A percentile compares a stretch with the other conserved stretches of the same genome.
phyloP scores from a whole-genome alignment of 2,113 vertebrate species.

The Ciconia stormi region DNA sequence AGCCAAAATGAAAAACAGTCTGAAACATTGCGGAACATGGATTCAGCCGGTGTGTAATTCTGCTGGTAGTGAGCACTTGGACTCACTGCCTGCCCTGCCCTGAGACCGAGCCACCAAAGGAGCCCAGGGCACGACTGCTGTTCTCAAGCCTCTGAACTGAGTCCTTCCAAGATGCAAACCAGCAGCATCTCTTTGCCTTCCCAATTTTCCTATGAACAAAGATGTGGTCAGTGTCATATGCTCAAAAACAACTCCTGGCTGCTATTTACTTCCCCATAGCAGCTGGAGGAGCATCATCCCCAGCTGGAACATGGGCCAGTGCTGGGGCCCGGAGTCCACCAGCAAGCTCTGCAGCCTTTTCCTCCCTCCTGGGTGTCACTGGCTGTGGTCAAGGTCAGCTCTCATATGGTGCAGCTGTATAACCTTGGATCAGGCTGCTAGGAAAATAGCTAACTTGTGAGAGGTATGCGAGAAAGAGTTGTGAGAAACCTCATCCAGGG shows the following conservation, averaged over 20 bases:
- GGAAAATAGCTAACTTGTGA: not conserved
- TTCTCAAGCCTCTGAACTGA: not conserved
- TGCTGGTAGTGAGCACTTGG: not conserved
- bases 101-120: not conserved
- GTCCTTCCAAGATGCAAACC: not conserved
- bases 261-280: not conserved
- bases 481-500: not conserved
- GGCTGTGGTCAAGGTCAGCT: not conserved
- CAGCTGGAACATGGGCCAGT: fast-evolving
- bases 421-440: not conserved
- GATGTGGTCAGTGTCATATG: fast-evolving
- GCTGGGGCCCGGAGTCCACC: no score
- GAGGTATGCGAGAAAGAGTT: not conserved
- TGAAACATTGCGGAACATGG: not conserved
- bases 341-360: not conserved
- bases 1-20: not conserved
- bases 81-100: not conserved
- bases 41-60: not conserved
- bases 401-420: not conserved
- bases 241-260: not conserved
- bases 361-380: not conserved
- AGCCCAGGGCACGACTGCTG: fast-evolving
- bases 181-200: not conserved
- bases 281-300: not conserved
- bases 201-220: not conserved